A percentile compares a stretch with the other conserved stretches of the same genome.
Evolutionary conservation across 2,888 invertebrate genomes (phyloP).

Genomic region (Heliconius hortense): DNA sequence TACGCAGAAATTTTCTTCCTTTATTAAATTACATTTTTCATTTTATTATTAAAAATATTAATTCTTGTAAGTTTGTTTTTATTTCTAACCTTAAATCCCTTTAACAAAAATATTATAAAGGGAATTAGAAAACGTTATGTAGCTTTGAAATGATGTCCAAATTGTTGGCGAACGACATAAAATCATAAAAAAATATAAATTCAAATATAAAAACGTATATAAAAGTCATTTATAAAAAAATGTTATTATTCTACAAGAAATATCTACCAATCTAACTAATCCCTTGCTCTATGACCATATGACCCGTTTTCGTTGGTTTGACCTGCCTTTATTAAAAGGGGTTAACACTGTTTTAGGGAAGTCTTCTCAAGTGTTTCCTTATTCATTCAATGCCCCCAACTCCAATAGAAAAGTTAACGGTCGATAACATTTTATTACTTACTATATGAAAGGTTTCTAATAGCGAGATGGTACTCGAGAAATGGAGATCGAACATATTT

Average conservation of each 20-base stretch:
- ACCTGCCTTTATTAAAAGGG: conserved; percentile 21
- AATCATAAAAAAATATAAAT: no score
- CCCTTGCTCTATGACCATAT: neutral
- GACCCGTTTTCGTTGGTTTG: conserved; percentile 15
- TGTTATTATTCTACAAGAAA: neutral
- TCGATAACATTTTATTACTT: conserved; percentile 16
- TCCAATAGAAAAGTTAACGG: conserved; percentile 17
- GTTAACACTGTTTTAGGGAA: conserved; percentile 26
- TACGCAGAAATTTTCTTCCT: neutral
- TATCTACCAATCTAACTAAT: neutral
- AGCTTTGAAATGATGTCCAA: no score
- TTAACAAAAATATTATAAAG: neutral
- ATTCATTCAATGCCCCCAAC: conserved; percentile 21
- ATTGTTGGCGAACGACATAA: no score
- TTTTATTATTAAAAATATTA: neutral
- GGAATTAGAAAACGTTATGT: no score
- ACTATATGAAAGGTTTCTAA: conserved; percentile 10
- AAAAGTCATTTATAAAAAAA: no score
- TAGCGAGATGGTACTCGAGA: neutral
- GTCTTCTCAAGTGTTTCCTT: conserved; percentile 17
- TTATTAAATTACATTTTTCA: neutral
- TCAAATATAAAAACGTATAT: no score
- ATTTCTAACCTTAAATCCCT: neutral
- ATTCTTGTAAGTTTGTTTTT: neutral
- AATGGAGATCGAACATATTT: neutral